Evolutionary conservation across 2,888 invertebrate species (phyloP), one percentile per base, ranked within the genome.

Genomic region (Epistrophella euchroma): DNA sequence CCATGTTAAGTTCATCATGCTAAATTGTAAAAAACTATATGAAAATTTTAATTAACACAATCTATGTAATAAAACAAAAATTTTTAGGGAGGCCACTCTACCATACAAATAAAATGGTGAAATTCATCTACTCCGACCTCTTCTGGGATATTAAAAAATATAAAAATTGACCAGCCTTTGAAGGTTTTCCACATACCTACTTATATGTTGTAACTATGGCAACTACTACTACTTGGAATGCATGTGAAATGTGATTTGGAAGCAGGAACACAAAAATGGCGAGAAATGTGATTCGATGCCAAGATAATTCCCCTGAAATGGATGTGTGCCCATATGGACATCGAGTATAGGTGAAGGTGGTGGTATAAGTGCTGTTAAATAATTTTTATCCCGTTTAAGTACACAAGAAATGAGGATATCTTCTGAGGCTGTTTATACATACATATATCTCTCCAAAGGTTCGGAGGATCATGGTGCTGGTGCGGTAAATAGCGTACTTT

Each of bases 351-450:
- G 76, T 82, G 82, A 86, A 86, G 86, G 82, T 86, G 86, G 77
- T 74, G 78, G 71, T 76, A n/a, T n/a, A 76, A 81, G 81, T 70
- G 85, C 76, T 85, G 85, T 81, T 85, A 85, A 85, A 85, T 80
- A 80, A 81, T 85, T 85, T 85, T 85, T 68, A 52, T 76, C 85
- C 80, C 85, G 76, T 85, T 85, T 84, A 84, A 84, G 75, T 84
- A 84, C 74, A 62, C 80, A 66, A 79, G 70, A 75, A 79, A 80
- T 84, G 75, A 58, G 84, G 75, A 71, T 71, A 80, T 52, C 75
- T 66, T 28, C 43, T 32, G 28, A 11, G 1, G 32, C 10, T 56
- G 56, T 15, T 11, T 17, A 28, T 35, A 6, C 15, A 17, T 13
- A 0, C 9, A 6, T 17, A n/a, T 28, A 56, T 64, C 15, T 10